A percentile compares a stretch with the other conserved stretches of the same genome.
Evolutionary conservation across 2,113 vertebrate genomes (phyloP).

Genomic region (Tachycineta bicolor): DNA sequence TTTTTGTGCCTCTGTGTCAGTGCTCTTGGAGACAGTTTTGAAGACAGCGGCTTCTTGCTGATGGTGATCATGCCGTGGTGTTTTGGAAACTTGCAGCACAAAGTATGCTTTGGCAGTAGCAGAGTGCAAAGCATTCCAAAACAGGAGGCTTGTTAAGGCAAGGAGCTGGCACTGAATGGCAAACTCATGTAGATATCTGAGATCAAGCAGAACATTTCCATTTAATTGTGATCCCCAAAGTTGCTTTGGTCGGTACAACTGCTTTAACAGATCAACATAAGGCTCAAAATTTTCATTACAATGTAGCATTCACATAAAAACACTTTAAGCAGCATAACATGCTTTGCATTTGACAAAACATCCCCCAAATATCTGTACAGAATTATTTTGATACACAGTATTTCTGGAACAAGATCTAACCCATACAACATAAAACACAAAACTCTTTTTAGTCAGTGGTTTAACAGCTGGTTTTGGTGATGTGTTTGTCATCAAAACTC

Average conservation of each 20-base stretch:
- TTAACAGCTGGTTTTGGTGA: slow-evolving; percentile 26
- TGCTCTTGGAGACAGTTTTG: neutral
- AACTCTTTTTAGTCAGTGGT: slow-evolving; percentile 5
- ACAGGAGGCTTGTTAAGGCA: neutral
- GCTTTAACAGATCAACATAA: slow-evolving; percentile 62
- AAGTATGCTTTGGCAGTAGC: neutral
- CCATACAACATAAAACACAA: slow-evolving; percentile 18
- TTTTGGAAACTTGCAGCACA: neutral
- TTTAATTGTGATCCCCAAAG: slow-evolving; percentile 77
- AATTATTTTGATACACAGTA: slow-evolving; percentile 14
- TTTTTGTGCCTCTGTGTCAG: neutral
- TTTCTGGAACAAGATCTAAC: slow-evolving; percentile 29
- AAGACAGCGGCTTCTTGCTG: neutral
- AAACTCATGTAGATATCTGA: slow-evolving; percentile 6
- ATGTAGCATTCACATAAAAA: slow-evolving; percentile 76
- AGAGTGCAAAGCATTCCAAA: neutral
- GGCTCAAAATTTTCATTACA: slow-evolving; percentile 75
- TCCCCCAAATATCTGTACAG: slow-evolving; percentile 48
- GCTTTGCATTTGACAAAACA: slow-evolving; percentile 69
- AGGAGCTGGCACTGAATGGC: neutral
- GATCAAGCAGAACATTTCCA: slow-evolving; percentile 65
- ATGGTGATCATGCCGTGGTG: neutral
- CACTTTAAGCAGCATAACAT: slow-evolving; percentile 75
- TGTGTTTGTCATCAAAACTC: slow-evolving; percentile 27
- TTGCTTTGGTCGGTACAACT: slow-evolving; percentile 70